Evolutionary conservation across 2,888 invertebrate species (phyloP).

Genomic region (Acanthosepion pharaonis): DNA sequence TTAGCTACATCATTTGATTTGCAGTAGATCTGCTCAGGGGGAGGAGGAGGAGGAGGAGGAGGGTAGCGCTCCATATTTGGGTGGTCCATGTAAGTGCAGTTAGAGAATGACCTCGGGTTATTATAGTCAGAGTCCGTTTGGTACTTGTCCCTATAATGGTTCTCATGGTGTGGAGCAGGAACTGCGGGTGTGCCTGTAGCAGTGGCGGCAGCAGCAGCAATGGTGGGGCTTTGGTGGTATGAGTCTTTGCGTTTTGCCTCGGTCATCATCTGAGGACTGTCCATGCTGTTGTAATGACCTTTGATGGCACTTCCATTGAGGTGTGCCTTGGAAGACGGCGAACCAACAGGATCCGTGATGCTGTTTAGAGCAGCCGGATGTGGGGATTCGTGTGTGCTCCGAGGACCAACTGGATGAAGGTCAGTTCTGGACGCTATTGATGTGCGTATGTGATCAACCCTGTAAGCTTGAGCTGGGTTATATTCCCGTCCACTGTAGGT

Average conservation of each 20-base stretch:
- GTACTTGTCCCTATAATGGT: conserved; percentile 23
- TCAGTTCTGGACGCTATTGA: conserved; percentile 24
- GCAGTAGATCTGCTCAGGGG: conserved; percentile 39
- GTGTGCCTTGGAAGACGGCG: background rate
- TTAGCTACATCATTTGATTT: conserved; percentile 46
- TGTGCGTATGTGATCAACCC: conserved; percentile 38
- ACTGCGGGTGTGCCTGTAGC: background rate
- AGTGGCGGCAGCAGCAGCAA: background rate
- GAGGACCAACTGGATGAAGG: background rate
- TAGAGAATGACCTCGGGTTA: conserved; percentile 60
- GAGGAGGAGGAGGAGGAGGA: background rate
- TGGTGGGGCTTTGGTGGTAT: conserved; percentile 40
- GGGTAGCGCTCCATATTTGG: conserved; percentile 52
- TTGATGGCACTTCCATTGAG: background rate
- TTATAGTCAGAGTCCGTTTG: conserved; percentile 38
- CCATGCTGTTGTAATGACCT: conserved; percentile 13
- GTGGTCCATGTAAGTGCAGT: conserved; percentile 71
- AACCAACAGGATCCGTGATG: background rate
- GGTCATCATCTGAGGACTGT: background rate
- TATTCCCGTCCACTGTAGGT: conserved; percentile 42
- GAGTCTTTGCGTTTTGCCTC: conserved; percentile 39
- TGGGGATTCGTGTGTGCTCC: background rate
- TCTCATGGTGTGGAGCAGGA: background rate
- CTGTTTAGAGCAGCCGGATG: background rate
- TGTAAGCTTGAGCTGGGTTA: conserved; percentile 42